Evolutionary conservation across 2,113 vertebrate species (phyloP).

Genomic region (Gobio gobio): DNA sequence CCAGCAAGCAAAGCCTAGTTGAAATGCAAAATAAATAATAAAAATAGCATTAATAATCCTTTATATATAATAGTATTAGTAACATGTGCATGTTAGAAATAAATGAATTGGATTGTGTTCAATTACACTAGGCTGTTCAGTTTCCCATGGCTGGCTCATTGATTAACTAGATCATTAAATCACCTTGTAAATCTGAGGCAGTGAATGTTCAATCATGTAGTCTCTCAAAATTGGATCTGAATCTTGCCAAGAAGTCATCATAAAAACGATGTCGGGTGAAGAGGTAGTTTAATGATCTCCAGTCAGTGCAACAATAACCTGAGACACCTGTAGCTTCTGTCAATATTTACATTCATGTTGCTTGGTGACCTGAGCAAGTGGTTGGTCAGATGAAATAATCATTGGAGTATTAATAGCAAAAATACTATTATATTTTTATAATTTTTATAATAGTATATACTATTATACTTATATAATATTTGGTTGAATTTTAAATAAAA

Average conservation of each 20-base stretch:
- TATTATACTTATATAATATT: no score
- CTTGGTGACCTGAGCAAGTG: constrained; percentile 12
- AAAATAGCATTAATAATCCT: background rate
- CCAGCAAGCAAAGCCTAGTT: constrained; percentile 58
- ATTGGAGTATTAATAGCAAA: background rate
- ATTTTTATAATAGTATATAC: no score
- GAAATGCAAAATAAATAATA: constrained; percentile 17
- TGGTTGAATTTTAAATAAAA: no score
- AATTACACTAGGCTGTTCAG: background rate
- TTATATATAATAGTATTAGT: no score
- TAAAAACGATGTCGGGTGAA: background rate
- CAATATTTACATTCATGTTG: constrained; percentile 30
- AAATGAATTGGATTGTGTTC: no score
- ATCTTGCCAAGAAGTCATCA: constrained; percentile 52
- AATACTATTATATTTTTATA: no score
- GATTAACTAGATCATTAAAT: background rate
- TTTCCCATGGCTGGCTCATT: background rate
- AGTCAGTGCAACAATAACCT: background rate
- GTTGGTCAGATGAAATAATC: background rate
- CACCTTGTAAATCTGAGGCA: constrained; percentile 63
- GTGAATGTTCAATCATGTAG: constrained; percentile 56
- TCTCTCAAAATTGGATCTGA: constrained; percentile 43
- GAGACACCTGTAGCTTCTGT: background rate
- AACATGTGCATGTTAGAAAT: no score
- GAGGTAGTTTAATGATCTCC: background rate